Evolutionary conservation across 2,888 invertebrate genomes (phyloP).

Genomic region (Conistra vaccinii): DNA sequence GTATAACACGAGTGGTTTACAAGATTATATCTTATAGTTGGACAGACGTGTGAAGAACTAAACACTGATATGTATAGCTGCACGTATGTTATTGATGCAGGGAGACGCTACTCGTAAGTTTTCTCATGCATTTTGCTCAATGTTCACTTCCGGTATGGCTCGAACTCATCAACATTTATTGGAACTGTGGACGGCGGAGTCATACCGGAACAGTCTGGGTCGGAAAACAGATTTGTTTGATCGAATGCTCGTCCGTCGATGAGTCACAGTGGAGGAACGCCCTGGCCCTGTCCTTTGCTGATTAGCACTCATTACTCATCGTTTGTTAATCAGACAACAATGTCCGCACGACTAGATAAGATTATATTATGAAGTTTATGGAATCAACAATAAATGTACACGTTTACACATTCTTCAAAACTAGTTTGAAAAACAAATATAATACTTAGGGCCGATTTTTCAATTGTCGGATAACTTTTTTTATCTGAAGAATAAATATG

Average conservation of each 20-base stretch:
- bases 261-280: conserved; percentile 86
- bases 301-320: conserved; percentile 87
- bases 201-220: conserved; percentile 78
- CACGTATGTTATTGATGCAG: conserved; percentile 57
- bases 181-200: conserved; percentile 64
- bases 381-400: conserved; percentile 67
- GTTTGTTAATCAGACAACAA: conserved; percentile 80
- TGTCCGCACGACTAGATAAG: conserved; percentile 73
- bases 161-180: conserved; percentile 61
- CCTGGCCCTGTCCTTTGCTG: conserved; percentile 82
- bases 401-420: conserved; percentile 6
- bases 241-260: conserved; percentile 66
- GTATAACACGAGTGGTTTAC: conserved; percentile 65
- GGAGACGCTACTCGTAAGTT: conserved; percentile 54
- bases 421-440: neutral
- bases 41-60: conserved; percentile 49
- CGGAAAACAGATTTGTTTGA: conserved; percentile 73
- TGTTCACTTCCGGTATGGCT: conserved; percentile 69
- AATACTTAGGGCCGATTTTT: neutral
- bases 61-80: conserved; percentile 36
- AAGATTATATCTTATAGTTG: conserved; percentile 59
- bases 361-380: conserved; percentile 67
- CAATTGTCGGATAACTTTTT: neutral
- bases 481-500: neutral
- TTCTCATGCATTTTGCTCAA: conserved; percentile 71